Evolutionary conservation across 2,113 vertebrate genomes (phyloP), one percentile per base, ranked within the genome.

Genomic region (Psittacula cyanocephala): DNA sequence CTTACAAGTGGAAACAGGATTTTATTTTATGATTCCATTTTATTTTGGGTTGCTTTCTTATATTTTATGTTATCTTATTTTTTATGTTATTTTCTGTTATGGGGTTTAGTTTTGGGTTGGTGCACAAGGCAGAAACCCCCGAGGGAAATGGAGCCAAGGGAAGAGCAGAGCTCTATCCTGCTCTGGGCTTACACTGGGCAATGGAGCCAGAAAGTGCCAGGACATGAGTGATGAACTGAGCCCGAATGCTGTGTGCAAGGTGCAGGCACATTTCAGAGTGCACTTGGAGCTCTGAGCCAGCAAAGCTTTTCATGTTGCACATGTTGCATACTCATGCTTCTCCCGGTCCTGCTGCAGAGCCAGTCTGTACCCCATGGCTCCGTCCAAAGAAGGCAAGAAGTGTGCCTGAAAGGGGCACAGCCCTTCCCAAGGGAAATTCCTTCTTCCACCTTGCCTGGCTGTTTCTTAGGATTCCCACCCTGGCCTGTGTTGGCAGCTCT

Each of bases 391-490:
- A 13, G 11, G 15, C 47, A 72, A 64, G 44, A 75, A 64, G 15
- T 17, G 41, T 69, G 14, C n/a, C 69, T 63, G 57, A 49, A 47
- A 46, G 35, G 17, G n/a, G 11, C 24, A 71, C 28, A 50, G 65
- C 25, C 67, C 33, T 50, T 77, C 31, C 52, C 1, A 2, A 23
- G 13, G 52, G 23, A 80, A 24, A n/a, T 69, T 17, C 20, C 18
- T 64, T 87, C 71, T 53, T 69, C 81, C 13, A 10, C 22, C 12
- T 9, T 33, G 12, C 47, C n/a, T 85, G 33, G 10, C 13, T 62
- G 49, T n/a, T 0, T 0, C 27, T 49, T 31, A 6, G 29, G 49
- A 67, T 64, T 29, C 31, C 25, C 11, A 0, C 1, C 0, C 9
- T 57, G 33, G 17, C 27, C 10, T 41, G 17, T 20, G 17, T 39